A percentile compares a stretch with the other conserved stretches of the same genome.
These are phyloP conservation scores for Caiman crocodilus DNA, from an alignment of 2,797 vertebrate species.

Conservation along the genomic window DNA sequence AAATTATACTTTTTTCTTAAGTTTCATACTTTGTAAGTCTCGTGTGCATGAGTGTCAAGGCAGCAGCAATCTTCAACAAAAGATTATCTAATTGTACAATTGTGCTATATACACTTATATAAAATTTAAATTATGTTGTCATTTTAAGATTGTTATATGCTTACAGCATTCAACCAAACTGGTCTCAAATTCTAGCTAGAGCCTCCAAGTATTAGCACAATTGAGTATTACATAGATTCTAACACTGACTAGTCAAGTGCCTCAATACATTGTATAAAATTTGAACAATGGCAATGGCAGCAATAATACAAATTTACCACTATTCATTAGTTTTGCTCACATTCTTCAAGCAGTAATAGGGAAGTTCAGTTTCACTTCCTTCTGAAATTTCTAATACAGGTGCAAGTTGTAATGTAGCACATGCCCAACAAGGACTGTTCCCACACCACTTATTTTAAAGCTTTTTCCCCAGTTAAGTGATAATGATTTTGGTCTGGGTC, in stretches of 20 bases:
- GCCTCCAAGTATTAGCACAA: neutral
- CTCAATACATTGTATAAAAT: conserved; percentile 6
- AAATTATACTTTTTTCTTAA: neutral
- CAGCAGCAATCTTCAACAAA: neutral
- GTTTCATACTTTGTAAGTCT: neutral
- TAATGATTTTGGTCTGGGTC: neutral
- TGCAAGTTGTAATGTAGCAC: rapidly evolving
- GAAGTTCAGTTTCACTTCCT: conserved; percentile 23
- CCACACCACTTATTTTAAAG: neutral
- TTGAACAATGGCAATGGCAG: conserved; percentile 55
- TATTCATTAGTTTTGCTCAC: neutral
- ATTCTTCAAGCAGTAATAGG: neutral
- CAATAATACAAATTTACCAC: neutral
- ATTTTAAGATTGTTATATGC: neutral
- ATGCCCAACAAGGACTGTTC: neutral
- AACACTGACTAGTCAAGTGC: neutral
- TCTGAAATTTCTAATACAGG: neutral
- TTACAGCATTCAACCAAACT: neutral
- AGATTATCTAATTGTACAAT: neutral
- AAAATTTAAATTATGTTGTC: too few species aligned
- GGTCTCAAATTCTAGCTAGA: neutral
- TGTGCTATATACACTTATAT: neutral
- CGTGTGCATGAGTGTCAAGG: neutral
- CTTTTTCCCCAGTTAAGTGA: neutral
- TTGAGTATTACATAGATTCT: too few species aligned